Evolutionary conservation across 1,140 invertebrate genomes (phyloP).

Genomic region (Parapsyche elsis): DNA sequence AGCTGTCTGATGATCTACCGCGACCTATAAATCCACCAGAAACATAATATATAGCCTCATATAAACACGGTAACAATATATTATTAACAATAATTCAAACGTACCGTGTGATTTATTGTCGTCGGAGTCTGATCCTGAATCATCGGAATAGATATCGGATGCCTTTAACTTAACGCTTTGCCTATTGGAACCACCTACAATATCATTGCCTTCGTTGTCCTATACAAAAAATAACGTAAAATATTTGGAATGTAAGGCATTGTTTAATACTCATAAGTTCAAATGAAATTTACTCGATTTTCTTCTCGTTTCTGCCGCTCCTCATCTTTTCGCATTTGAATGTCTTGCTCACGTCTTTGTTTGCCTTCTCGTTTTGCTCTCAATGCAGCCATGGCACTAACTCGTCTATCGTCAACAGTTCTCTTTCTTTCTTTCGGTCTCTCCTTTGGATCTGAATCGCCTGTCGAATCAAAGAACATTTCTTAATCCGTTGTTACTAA

Average conservation of each 20-base stretch:
- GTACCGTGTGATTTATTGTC: slow-evolving; percentile 63
- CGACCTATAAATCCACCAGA: slow-evolving; percentile 36
- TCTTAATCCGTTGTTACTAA: too few relatives aligned
- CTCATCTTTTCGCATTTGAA: slow-evolving; percentile 70
- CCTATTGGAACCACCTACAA: slow-evolving; percentile 62
- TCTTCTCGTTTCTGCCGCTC: slow-evolving; percentile 63
- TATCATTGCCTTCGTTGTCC: slow-evolving; percentile 70
- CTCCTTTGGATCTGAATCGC: slow-evolving; percentile 71
- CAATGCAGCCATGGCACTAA: slow-evolving; percentile 90
- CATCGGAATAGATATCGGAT: slow-evolving; percentile 96
- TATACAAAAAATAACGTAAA: slow-evolving; percentile 50
- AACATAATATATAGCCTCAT: not conserved
- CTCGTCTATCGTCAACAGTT: slow-evolving; percentile 90
- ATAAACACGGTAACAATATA: not conserved
- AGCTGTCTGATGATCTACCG: slow-evolving; percentile 48
- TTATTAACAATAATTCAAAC: not conserved
- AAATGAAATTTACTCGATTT: slow-evolving; percentile 38
- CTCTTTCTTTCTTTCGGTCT: slow-evolving; percentile 84
- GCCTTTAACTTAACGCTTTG: slow-evolving; percentile 82
- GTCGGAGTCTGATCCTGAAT: slow-evolving; percentile 86
- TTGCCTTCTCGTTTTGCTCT: slow-evolving; percentile 87
- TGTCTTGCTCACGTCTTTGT: slow-evolving; percentile 68
- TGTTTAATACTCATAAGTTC: not conserved
- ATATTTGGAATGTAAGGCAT: slow-evolving; percentile 4
- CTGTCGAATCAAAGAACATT: slow-evolving; percentile 46